phyloP scores from a whole-genome alignment of 2,888 invertebrate genomes.

The Drosophila phalerata region DNA sequence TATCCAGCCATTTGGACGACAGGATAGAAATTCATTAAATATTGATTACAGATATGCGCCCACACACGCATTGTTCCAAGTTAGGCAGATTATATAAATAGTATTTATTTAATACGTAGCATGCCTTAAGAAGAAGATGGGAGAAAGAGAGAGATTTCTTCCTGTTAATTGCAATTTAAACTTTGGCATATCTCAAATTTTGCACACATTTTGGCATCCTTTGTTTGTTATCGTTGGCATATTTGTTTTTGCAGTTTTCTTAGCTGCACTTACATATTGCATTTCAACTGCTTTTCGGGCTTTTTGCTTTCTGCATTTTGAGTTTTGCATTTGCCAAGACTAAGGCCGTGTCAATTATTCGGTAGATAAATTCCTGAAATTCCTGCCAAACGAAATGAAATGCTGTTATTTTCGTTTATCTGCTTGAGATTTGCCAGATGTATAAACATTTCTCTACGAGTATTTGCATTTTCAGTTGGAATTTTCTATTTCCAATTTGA shows the following conservation, averaged over 20 bases:
- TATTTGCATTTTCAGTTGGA: conserved; percentile 24
- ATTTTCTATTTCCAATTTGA: conserved; percentile 32
- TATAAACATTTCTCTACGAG: conserved; percentile 2
- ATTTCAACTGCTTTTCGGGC: conserved; percentile 21
- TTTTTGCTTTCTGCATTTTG: conserved; percentile 31
- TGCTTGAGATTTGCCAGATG: conserved; percentile 40
- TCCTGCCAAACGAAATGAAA: conserved; percentile 50
- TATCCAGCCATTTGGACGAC: conserved; percentile 11
- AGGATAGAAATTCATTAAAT: conserved; percentile 57
- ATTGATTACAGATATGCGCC: conserved; percentile 57
- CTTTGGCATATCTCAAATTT: conserved; percentile 32
- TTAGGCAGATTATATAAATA: conserved; percentile 48
- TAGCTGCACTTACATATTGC: conserved; percentile 36
- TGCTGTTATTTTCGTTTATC: conserved; percentile 40
- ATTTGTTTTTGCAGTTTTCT: conserved; percentile 41
- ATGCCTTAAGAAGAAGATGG: conserved; percentile 14
- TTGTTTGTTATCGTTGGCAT: conserved; percentile 24
- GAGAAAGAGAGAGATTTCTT: conserved; percentile 20
- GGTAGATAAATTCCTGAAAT: conserved; percentile 50
- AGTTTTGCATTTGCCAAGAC: conserved; percentile 13
- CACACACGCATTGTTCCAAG: conserved; percentile 1
- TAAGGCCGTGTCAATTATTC: conserved; percentile 51
- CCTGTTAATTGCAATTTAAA: conserved; percentile 63
- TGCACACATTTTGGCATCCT: conserved; percentile 22
- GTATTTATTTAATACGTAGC: too few relatives aligned